phyloP scores from a whole-genome alignment of 2,113 vertebrate genomes.

The Apodemus speciosus region DNA sequence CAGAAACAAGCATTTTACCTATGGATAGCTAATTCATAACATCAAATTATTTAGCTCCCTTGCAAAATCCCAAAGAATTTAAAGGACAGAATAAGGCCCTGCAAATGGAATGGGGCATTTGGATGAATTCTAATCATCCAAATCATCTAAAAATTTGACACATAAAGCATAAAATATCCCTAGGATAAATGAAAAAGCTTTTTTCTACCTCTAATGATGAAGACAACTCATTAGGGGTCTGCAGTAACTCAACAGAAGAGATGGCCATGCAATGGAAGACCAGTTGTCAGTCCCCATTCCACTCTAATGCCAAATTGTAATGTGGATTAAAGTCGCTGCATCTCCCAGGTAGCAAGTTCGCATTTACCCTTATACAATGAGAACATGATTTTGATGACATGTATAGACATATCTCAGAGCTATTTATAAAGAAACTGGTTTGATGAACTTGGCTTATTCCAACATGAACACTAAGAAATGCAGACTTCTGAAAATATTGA shows the following conservation, averaged over 20 bases:
- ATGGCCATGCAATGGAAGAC: not conserved
- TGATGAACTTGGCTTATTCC: not conserved
- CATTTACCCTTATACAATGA: not conserved
- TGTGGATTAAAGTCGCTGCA: not conserved
- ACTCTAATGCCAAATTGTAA: not conserved
- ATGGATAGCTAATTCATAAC: not conserved
- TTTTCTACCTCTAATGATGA: not conserved
- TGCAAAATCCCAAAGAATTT: not conserved
- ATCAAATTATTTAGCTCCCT: constrained; percentile 25
- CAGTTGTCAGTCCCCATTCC: not conserved
- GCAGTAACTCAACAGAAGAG: not conserved
- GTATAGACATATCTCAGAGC: not conserved
- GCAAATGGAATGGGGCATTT: constrained; percentile 13
- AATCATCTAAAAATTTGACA: not conserved
- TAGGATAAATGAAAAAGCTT: not conserved
- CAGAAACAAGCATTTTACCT: not conserved
- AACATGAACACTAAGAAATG: not conserved
- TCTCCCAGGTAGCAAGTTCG: not conserved
- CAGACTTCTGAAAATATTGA: not conserved
- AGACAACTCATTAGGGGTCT: not conserved
- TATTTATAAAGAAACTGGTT: constrained; percentile 11
- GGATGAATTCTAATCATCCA: not conserved
- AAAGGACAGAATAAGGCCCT: not conserved
- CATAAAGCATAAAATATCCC: not conserved
- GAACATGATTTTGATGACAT: not conserved